These are phyloP conservation scores for Amblyjoppa fuscipennis DNA, from an alignment of 2,888 invertebrate species.

Conservation along the genomic window DNA sequence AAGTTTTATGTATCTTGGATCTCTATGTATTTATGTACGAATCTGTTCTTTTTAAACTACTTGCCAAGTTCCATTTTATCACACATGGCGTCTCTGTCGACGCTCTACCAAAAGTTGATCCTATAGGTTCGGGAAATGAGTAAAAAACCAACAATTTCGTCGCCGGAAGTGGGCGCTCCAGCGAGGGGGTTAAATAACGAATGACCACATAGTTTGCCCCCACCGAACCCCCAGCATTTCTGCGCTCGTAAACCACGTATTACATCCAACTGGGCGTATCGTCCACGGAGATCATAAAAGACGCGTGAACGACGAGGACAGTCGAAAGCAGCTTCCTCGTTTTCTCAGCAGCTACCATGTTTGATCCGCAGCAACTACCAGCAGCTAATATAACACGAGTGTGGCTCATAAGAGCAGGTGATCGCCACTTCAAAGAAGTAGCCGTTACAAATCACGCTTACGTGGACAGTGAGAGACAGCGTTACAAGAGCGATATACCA, in stretches of 20 bases:
- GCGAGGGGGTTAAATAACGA: neutral
- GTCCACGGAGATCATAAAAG: conserved; percentile 40
- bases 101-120: neutral
- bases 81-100: no score
- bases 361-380: conserved; percentile 45
- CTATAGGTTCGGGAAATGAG: neutral
- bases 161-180: neutral
- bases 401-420: conserved; percentile 49
- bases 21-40: no score
- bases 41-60: no score
- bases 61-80: no score
- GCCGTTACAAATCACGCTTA: conserved; percentile 75
- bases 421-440: conserved; percentile 72
- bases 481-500: conserved; percentile 37
- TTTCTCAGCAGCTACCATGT: conserved; percentile 47
- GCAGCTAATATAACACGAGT: conserved; percentile 22
- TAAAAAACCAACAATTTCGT: neutral
- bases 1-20: no score
- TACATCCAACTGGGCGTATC: conserved; percentile 41
- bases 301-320: conserved; percentile 64
- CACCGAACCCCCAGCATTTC: neutral
- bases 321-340: conserved; percentile 71
- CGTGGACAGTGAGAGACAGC: conserved; percentile 65
- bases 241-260: neutral
- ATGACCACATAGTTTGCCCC: neutral